phyloP scores from a whole-genome alignment of 2,888 invertebrate species.

The Xestia xanthographa region DNA sequence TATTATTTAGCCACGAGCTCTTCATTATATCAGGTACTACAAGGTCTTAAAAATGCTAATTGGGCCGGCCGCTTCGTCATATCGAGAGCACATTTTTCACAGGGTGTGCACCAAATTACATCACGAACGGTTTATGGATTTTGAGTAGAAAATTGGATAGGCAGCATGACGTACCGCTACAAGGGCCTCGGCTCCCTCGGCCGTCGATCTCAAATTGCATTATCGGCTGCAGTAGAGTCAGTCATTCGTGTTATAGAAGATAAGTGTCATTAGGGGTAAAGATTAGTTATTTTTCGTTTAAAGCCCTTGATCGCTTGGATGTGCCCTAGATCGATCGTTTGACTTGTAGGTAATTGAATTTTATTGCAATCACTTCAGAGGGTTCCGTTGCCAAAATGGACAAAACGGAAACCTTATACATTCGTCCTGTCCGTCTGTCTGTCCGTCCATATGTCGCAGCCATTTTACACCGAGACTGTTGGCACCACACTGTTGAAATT shows the following conservation, averaged over 20 bases:
- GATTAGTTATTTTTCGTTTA: not conserved
- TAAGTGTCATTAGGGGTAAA: not conserved
- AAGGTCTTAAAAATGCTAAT: conserved; percentile 74
- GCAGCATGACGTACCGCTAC: not conserved
- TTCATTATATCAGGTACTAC: conserved; percentile 35
- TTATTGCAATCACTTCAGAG: no score
- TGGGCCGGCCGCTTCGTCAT: conserved; percentile 71
- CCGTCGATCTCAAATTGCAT: conserved; percentile 40
- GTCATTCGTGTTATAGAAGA: conserved; percentile 21
- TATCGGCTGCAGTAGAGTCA: conserved; percentile 7
- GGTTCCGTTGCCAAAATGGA: not conserved
- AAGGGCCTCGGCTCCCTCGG: not conserved
- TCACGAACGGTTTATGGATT: conserved; percentile 11
- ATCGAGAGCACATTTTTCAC: conserved; percentile 66
- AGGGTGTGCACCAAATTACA: conserved; percentile 59
- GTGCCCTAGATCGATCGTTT: not conserved
- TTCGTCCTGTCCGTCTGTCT: not conserved
- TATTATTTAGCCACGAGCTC: no score
- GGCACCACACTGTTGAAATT: not conserved
- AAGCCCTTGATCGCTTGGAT: not conserved
- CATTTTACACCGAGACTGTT: not conserved
- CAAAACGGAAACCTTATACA: not conserved
- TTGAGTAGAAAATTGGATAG: conserved; percentile 38
- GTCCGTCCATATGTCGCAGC: not conserved
- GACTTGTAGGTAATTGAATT: not conserved